A percentile compares a stretch with the other conserved stretches of the same genome.
phyloP scores from a whole-genome alignment of 2,113 vertebrate genomes.

The Cyanistes caeruleus region DNA sequence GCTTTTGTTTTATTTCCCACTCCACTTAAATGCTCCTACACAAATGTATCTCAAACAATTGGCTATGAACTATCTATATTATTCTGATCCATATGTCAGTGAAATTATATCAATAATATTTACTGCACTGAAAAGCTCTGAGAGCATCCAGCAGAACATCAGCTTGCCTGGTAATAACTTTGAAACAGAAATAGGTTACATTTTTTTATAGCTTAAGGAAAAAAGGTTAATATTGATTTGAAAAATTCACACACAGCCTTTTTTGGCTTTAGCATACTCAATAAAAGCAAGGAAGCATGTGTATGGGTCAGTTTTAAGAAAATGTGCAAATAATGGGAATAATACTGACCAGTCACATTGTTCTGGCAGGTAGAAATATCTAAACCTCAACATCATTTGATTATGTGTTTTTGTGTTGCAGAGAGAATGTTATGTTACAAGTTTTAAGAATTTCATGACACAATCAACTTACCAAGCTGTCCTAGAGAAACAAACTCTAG shows the following conservation, averaged over 20 bases:
- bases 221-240: constrained; percentile 51
- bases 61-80: constrained; percentile 37
- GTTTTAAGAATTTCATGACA: background rate
- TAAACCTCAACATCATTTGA: background rate
- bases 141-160: constrained; percentile 24
- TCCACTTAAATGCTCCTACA: constrained; percentile 1
- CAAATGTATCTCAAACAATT: constrained; percentile 55
- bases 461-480: background rate
- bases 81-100: constrained; percentile 19
- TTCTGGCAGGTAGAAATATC: background rate
- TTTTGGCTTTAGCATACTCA: background rate
- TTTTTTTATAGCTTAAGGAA: constrained; percentile 36
- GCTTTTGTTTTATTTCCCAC: constrained; percentile 14
- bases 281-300: background rate
- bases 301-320: constrained; percentile 1
- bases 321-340: background rate
- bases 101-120: constrained; percentile 48
- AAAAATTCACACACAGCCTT: background rate
- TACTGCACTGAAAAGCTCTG: constrained; percentile 10
- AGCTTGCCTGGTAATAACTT: constrained; percentile 38
- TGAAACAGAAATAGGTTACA: constrained; percentile 30
- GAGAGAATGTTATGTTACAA: background rate
- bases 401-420: background rate
- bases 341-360: background rate
- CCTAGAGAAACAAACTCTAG: background rate